Conservation (phyloP, 2,888 invertebrate genomes). For the Hyposoter didymator region DNA sequence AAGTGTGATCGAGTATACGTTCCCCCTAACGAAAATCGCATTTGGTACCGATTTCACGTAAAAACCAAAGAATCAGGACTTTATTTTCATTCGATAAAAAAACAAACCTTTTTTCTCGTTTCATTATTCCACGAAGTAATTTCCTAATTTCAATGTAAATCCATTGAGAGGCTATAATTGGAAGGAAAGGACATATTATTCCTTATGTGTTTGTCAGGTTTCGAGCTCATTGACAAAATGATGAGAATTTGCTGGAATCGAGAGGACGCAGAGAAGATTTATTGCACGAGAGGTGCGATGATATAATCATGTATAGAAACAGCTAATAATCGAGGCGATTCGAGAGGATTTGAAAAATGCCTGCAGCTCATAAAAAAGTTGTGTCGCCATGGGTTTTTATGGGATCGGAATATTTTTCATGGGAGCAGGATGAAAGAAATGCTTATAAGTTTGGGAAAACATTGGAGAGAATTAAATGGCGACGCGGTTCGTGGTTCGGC, state of each 20-base stretch:
- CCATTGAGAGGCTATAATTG: background rate
- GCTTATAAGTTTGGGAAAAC: background rate
- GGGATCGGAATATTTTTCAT: background rate
- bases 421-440: background rate
- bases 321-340: background rate
- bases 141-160: no score
- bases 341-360: background rate
- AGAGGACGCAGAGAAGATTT: background rate
- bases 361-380: background rate
- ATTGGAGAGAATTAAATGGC: conserved; percentile 1
- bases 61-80: background rate
- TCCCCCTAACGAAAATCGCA: background rate
- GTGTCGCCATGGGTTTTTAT: background rate
- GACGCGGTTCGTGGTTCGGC: background rate
- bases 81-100: background rate
- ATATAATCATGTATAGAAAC: no score
- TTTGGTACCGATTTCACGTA: background rate
- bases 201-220: background rate
- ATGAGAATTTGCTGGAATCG: background rate
- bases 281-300: no score
- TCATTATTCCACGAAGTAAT: no score
- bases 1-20: background rate
- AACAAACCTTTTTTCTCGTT: no score
- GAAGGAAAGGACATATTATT: no score
- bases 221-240: background rate